Conservation (phyloP, 2,888 invertebrate species). For the Octonoba sinensis region DNA sequence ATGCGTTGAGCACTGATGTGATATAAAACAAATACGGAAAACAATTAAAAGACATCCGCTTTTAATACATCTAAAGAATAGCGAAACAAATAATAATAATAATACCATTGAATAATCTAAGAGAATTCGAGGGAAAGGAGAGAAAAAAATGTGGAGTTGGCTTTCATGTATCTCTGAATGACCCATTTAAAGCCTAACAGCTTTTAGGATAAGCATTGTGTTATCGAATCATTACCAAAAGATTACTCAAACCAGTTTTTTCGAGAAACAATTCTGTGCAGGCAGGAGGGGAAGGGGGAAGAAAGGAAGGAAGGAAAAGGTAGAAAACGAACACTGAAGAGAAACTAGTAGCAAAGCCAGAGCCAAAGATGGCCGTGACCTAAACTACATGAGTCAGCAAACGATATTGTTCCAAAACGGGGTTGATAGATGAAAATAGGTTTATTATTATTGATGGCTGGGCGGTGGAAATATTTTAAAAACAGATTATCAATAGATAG, state of each 20-base stretch:
- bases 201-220: conserved; percentile 25
- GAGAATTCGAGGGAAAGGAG: not conserved
- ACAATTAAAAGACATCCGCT: no score
- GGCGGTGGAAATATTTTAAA: no score
- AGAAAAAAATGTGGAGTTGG: not conserved
- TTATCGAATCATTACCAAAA: conserved; percentile 42
- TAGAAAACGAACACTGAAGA: conserved; percentile 9
- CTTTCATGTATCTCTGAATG: no score
- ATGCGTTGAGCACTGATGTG: no score
- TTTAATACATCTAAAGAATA: no score
- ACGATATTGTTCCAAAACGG: conserved; percentile 13
- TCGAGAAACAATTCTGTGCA: not conserved
- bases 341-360: conserved; percentile 11
- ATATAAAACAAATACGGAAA: no score
- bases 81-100: no score
- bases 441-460: no score
- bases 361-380: conserved; percentile 30
- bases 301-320: not conserved
- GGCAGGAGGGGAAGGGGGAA: not conserved
- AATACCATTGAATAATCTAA: not conserved
- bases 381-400: conserved; percentile 1
- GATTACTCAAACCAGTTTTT: conserved; percentile 45
- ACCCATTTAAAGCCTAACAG: no score
- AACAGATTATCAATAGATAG: no score
- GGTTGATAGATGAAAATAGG: no score